phyloP scores from a whole-genome alignment of 2,797 vertebrate species.

The Sebastes hopkinsi region DNA sequence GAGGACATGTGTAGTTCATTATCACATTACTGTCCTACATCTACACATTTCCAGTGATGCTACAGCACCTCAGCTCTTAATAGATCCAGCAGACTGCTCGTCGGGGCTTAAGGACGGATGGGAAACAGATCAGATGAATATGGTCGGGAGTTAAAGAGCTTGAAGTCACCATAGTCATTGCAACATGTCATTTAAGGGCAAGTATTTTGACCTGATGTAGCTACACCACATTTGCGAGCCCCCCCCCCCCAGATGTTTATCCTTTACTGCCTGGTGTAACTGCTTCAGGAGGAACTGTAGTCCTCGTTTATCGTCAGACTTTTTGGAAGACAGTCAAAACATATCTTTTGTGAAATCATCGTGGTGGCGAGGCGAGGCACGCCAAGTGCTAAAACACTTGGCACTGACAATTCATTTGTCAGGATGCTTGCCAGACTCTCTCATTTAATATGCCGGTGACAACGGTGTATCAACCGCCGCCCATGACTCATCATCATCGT shows the following conservation, averaged over 20 bases:
- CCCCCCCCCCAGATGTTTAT: not conserved
- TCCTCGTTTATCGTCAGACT: not conserved
- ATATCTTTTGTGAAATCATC: not conserved
- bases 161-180: not conserved
- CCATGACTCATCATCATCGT: slow-evolving; percentile 7
- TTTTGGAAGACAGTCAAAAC: not conserved
- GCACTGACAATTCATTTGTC: not conserved
- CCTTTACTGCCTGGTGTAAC: not conserved
- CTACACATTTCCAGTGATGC: not conserved
- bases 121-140: slow-evolving; percentile 4
- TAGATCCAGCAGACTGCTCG: slow-evolving; percentile 10
- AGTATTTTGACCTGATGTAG: not conserved
- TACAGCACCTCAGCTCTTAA: not conserved
- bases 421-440: not conserved
- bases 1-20: not conserved
- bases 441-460: slow-evolving; percentile 16
- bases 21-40: not conserved
- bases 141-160: not conserved
- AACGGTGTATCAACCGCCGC: not conserved
- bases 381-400: slow-evolving; percentile 23
- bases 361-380: not conserved
- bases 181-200: not conserved
- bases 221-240: not conserved
- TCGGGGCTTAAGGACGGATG: slow-evolving; percentile 12
- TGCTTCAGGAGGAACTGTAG: not conserved